Conservation (phyloP, 2,888 invertebrate genomes). For the Mactromeris polynyma region DNA sequence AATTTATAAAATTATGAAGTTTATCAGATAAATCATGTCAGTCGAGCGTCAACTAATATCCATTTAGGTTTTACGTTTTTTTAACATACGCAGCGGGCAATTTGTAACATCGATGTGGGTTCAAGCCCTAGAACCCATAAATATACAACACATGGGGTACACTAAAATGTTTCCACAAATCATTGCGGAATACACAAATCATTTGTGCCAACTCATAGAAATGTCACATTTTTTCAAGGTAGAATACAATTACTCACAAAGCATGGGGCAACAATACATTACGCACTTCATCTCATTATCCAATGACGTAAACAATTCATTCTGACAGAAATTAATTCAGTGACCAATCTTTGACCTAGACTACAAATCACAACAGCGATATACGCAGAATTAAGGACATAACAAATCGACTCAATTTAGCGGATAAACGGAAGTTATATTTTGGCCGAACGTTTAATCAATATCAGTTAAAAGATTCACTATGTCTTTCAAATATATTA, state of each 20-base stretch:
- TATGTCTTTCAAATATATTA: too few relatives aligned
- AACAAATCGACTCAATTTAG: not conserved
- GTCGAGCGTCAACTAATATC: not conserved
- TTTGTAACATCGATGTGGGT: slow-evolving; percentile 9
- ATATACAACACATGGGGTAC: slow-evolving; percentile 13
- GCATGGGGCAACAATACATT: slow-evolving; percentile 24
- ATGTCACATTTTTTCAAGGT: slow-evolving; percentile 30
- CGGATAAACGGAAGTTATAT: not conserved
- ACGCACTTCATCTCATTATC: not conserved
- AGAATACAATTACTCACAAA: slow-evolving; percentile 27
- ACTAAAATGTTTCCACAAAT: slow-evolving; percentile 25
- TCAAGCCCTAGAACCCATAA: slow-evolving; percentile 29
- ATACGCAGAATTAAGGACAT: not conserved
- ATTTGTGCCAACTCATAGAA: slow-evolving; percentile 20
- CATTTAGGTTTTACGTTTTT: not conserved
- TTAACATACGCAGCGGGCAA: slow-evolving; percentile 13
- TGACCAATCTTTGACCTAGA: slow-evolving; percentile 7
- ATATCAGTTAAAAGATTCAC: not conserved
- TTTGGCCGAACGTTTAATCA: not conserved
- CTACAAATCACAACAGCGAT: not conserved
- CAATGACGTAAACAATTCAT: slow-evolving; percentile 15
- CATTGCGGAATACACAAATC: slow-evolving; percentile 28
- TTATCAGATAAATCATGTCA: not conserved
- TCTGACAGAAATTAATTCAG: slow-evolving; percentile 7
- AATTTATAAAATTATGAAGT: slow-evolving; percentile 13